Conservation (phyloP, 2,888 invertebrate genomes). For the Apamea sordens region DNA sequence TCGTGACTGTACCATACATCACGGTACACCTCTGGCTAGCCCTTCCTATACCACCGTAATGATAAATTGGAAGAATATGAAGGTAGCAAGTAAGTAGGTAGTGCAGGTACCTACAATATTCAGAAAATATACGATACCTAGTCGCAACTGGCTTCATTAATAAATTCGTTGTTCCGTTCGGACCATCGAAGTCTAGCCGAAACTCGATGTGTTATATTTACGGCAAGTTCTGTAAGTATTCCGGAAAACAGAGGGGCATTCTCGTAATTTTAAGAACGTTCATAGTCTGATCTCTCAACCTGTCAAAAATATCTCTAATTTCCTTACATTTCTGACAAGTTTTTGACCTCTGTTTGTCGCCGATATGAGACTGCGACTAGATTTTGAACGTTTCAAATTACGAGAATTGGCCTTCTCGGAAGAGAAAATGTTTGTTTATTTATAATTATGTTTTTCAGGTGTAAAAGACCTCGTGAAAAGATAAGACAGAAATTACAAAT, state of each 20-base stretch:
- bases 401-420: too few species aligned
- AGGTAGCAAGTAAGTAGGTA: background rate
- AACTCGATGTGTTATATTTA: background rate
- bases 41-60: background rate
- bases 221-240: background rate
- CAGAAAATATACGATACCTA: background rate
- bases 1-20: background rate
- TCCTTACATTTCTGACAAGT: too few species aligned
- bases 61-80: background rate
- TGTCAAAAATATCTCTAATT: too few species aligned
- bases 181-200: background rate
- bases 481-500: background rate
- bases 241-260: background rate
- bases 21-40: background rate
- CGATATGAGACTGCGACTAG: too few species aligned
- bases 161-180: slow-evolving; percentile 7
- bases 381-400: too few species aligned
- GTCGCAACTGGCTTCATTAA: slow-evolving; percentile 3
- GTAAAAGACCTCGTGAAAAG: too few species aligned
- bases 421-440: too few species aligned
- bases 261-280: too few species aligned
- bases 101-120: background rate
- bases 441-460: background rate
- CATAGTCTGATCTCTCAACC: too few species aligned
- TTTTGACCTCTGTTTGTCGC: too few species aligned